Conservation (phyloP, 2,113 vertebrate genomes). For the Anguilla rostrata region DNA sequence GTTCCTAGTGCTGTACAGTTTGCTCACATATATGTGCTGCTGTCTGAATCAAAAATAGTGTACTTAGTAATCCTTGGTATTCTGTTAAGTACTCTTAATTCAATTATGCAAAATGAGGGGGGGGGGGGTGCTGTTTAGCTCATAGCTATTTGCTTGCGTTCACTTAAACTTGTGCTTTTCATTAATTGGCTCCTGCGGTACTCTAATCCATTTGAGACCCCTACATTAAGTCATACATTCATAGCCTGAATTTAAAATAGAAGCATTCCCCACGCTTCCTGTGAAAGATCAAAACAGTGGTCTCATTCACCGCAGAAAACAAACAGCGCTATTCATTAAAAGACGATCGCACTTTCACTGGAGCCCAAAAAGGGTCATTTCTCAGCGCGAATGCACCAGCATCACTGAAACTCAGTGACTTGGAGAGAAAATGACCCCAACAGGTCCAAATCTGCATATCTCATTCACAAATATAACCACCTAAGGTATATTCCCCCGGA, state of each 20-base stretch:
- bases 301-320: conserved; percentile 17
- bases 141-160: conserved; percentile 7
- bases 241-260: conserved; percentile 32
- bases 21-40: not conserved
- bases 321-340: conserved; percentile 19
- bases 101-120: conserved; percentile 2
- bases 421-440: not conserved
- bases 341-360: not conserved
- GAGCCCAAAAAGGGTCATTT: conserved; percentile 8
- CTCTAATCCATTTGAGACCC: conserved; percentile 14
- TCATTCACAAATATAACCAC: not conserved
- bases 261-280: conserved; percentile 12
- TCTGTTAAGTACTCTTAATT: conserved; percentile 1
- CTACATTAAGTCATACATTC: conserved; percentile 16
- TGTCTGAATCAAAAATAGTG: not conserved
- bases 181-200: conserved; percentile 18
- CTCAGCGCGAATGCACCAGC: not conserved
- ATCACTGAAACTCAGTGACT: not conserved
- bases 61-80: not conserved
- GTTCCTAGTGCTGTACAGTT: not conserved
- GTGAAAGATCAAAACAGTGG: conserved; percentile 18
- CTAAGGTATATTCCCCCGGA: not conserved
- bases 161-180: conserved; percentile 5
- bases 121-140: not conserved
- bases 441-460: not conserved